These are phyloP conservation scores for Crossoptilon crossoptilon DNA, from an alignment of 2,797 vertebrate species.

Conservation along the genomic window DNA sequence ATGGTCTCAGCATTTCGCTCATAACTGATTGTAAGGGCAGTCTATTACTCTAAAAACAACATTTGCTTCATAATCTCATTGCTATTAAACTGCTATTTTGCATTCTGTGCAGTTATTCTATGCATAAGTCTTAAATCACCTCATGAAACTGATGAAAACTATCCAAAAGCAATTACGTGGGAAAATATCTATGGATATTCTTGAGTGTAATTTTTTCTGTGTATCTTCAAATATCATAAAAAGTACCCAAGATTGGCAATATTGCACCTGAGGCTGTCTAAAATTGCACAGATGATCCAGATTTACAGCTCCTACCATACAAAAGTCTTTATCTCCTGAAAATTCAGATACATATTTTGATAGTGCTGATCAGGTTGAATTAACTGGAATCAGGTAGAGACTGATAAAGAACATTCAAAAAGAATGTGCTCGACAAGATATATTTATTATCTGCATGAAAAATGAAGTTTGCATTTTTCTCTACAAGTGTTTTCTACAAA, in stretches of 20 bases:
- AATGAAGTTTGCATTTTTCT: not conserved
- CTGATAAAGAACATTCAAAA: not conserved
- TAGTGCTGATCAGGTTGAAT: not conserved
- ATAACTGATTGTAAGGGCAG: slow-evolving; percentile 60
- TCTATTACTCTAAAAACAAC: slow-evolving; percentile 30
- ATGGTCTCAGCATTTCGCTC: slow-evolving; percentile 54
- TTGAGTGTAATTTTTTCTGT: not conserved
- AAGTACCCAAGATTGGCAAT: not conserved
- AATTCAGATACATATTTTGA: not conserved
- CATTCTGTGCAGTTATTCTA: not conserved
- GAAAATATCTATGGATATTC: not conserved
- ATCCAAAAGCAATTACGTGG: slow-evolving; percentile 28
- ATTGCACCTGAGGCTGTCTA: slow-evolving; percentile 16
- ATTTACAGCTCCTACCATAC: not conserved
- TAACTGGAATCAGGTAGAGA: not conserved
- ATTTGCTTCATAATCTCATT: slow-evolving; percentile 23
- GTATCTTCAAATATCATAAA: slow-evolving; percentile 21
- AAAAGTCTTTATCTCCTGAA: not conserved
- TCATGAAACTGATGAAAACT: slow-evolving; percentile 19
- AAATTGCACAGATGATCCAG: slow-evolving; percentile 39
- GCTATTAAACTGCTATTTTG: slow-evolving; percentile 45
- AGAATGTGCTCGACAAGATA: not conserved
- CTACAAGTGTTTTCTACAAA: not conserved
- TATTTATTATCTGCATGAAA: not conserved
- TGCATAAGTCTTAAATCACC: slow-evolving; percentile 3